A percentile compares a stretch with the other conserved stretches of the same genome.
Evolutionary conservation across 2,797 vertebrate genomes (phyloP).

Genomic region (Sebastes iracundus): DNA sequence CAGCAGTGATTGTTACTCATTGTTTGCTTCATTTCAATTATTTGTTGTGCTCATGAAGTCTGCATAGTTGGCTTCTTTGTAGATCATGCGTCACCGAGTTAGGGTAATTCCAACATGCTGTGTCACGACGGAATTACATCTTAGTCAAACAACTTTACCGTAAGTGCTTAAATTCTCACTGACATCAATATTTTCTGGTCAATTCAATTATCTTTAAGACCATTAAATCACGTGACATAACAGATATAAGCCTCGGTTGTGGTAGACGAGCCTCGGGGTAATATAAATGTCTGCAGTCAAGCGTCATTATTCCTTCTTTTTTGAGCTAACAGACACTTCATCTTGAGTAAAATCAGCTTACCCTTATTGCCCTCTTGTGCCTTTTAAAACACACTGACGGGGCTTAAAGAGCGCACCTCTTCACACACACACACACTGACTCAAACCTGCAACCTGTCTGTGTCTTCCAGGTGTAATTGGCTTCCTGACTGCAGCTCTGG

Average conservation of each 20-base stretch:
- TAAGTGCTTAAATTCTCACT: not conserved
- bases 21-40: not conserved
- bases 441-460: conserved; percentile 57
- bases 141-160: not conserved
- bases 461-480: conserved; percentile 78
- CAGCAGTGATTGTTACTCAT: not conserved
- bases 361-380: conserved; percentile 18
- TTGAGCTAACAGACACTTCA: conserved; percentile 20
- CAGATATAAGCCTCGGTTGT: not conserved
- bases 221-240: conserved; percentile 9
- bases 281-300: conserved; percentile 10
- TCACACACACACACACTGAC: conserved; percentile 30
- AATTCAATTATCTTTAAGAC: not conserved
- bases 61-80: not conserved
- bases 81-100: not conserved
- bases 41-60: not conserved
- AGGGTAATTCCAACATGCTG: not conserved
- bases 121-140: not conserved
- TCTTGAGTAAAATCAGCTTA: conserved; percentile 12
- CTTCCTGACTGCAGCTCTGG: conserved; percentile 74
- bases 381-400: conserved; percentile 40
- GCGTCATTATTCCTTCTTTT: conserved; percentile 12
- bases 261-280: not conserved
- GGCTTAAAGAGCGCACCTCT: conserved; percentile 40
- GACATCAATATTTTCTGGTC: not conserved